Conservation (phyloP, 2,888 invertebrate genomes). For the Hemaris fuciformis region DNA sequence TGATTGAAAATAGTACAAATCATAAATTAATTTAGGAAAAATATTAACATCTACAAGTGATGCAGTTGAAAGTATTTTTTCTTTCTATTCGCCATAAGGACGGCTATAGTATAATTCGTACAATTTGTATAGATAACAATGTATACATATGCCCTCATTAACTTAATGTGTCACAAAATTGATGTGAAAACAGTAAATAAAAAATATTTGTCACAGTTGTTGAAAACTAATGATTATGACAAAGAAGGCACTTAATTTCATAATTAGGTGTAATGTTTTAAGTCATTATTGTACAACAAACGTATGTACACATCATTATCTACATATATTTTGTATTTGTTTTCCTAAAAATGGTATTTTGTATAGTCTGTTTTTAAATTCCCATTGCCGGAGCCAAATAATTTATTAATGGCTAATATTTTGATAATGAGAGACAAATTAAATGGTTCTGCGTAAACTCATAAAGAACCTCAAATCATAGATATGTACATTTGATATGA, state of each 20-base stretch:
- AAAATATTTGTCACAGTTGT: not conserved
- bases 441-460: not conserved
- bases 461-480: not conserved
- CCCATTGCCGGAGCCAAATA: not conserved
- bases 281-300: not conserved
- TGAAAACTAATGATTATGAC: not conserved
- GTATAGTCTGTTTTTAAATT: not conserved
- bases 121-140: not conserved
- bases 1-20: not conserved
- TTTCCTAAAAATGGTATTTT: not conserved
- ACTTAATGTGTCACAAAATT: not conserved
- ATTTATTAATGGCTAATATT: not conserved
- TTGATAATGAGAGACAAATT: not conserved
- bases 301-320: not conserved
- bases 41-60: not conserved
- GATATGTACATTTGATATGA: not conserved
- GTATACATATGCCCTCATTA: not conserved
- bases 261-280: too few relatives aligned
- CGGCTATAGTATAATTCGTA: slow-evolving; percentile 10
- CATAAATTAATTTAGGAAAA: not conserved
- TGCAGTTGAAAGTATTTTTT: not conserved
- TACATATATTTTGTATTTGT: not conserved
- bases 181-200: not conserved
- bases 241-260: not conserved
- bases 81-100: not conserved